These are phyloP conservation scores for Desmophyllum pertusum DNA, from an alignment of 92 coral and sea anemone genomes.

Conservation along the genomic window DNA sequence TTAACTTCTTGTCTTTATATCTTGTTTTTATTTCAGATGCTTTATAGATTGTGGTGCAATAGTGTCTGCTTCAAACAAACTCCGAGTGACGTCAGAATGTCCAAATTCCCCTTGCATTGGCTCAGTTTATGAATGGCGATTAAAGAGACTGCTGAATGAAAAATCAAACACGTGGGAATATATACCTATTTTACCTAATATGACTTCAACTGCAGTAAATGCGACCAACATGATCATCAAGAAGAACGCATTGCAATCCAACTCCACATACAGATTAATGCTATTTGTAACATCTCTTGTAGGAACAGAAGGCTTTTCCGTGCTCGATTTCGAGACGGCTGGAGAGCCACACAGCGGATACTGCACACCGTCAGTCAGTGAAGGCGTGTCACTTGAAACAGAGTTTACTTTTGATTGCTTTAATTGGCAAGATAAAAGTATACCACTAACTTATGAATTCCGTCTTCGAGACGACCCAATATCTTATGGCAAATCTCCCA, in stretches of 20 bases:
- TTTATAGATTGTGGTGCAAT: constrained; percentile 15
- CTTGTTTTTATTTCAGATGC: not conserved
- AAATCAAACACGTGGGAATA: not conserved
- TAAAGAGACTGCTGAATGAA: not conserved
- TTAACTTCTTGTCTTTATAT: not conserved
- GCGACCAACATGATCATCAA: constrained; percentile 9
- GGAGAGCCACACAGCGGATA: constrained; percentile 4
- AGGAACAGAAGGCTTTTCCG: constrained; percentile 2
- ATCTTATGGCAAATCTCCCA: constrained; percentile 14
- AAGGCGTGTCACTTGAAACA: constrained; percentile 13
- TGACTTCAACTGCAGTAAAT: no score
- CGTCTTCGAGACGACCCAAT: not conserved
- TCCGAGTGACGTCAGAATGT: constrained; percentile 20
- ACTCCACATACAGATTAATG: not conserved
- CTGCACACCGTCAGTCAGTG: not conserved
- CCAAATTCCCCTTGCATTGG: constrained; percentile 4
- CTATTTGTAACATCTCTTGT: not conserved
- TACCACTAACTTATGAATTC: not conserved
- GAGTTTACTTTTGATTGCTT: constrained; percentile 9
- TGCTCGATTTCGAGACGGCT: constrained; percentile 9
- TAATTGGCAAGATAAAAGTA: constrained; percentile 14
- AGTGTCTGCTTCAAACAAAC: no score
- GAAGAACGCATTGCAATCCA: not conserved
- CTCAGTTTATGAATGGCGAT: constrained; percentile 12
- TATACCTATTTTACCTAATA: no score